A percentile compares a stretch with the other conserved stretches of the same genome.
These are phyloP conservation scores for Autographa gamma DNA, from an alignment of 2,888 invertebrate species.

Conservation along the genomic window DNA sequence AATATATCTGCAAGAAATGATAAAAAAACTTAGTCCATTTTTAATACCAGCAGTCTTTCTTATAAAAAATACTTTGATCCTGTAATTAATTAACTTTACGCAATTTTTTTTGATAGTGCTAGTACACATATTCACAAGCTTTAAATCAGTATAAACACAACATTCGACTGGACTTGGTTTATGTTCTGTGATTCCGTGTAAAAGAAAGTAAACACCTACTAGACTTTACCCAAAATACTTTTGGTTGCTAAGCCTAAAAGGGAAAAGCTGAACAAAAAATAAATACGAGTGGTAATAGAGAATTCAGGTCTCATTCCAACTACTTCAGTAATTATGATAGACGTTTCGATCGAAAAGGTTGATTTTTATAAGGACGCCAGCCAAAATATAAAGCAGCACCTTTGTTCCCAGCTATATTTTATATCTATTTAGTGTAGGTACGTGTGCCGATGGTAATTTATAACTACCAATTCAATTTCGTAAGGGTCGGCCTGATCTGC, in stretches of 20 bases:
- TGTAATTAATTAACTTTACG: too few species aligned
- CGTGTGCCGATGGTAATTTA: slow-evolving; percentile 54
- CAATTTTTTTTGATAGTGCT: too few species aligned
- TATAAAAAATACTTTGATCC: too few species aligned
- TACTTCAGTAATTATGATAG: slow-evolving; percentile 34
- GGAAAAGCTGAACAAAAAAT: slow-evolving; percentile 13
- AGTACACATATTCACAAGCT: too few species aligned
- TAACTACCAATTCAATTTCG: slow-evolving; percentile 69
- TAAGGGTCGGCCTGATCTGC: slow-evolving; percentile 63
- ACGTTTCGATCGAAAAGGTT: slow-evolving; percentile 26
- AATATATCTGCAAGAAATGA: slow-evolving; percentile 13
- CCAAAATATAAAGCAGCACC: slow-evolving; percentile 29
- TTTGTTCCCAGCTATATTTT: slow-evolving; percentile 60
- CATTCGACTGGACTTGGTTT: not conserved
- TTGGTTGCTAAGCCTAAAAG: not conserved
- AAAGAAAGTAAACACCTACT: not conserved
- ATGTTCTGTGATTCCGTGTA: not conserved
- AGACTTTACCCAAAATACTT: not conserved
- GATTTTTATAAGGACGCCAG: slow-evolving; percentile 28
- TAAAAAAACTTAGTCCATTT: not conserved
- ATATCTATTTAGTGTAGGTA: slow-evolving; percentile 56
- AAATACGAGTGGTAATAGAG: slow-evolving; percentile 4
- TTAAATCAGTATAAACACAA: not conserved
- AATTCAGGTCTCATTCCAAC: slow-evolving; percentile 15
- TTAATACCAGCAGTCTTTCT: not conserved